Base-by-base conservation (phyloP, 2,888 invertebrate species). In the Drosophila nr. perissopoda region DNA sequence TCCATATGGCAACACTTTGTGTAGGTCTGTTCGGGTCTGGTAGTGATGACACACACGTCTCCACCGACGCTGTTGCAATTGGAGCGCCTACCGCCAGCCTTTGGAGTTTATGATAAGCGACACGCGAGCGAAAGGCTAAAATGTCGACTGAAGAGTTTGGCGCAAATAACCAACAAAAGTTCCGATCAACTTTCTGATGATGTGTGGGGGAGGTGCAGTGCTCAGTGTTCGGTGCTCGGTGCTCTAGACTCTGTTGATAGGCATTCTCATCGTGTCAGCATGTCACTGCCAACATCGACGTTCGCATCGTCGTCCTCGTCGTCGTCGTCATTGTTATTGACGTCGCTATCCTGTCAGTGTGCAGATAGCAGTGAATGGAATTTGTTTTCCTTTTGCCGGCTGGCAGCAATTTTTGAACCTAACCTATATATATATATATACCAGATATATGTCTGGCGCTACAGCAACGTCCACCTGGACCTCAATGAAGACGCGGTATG, bases 401-500 rank as follows among this genome's bases (percentile, higher is more conserved):
- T 78, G 78, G 60, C 56, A 64, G 70, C 51, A 54, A 66, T 51
- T 82, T 66, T 21, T 21, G 31, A 51, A 46, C 25, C 13, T 2
- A 27, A 52, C 46, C 7, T 49, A 33, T 7, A 48, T 49, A 51
- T 21, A 40, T 18, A 42, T 21, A 33, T 8, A 54, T 7, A 29
- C 13, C 4, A 27, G 8, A 27, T 18, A 56, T n/a, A 81, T 77
- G 77, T 58, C 78, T 16, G 77, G 72, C 6, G 53, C 72, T 18
- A 27, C 61, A 25, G 66, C 77, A 46, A 91, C 91, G 91, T 80
- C 91, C 71, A 88, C 68, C 25, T 92, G 92, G 92, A 92, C 70
- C 36, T 81, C 74, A 48, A 92, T 92, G 91, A 91, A 90, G 74
- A 82, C 88, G 66, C 91, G 92, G 92, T 92, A 87, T 56, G 76